phyloP scores from a whole-genome alignment of 2,888 invertebrate genomes.

The Epirrhoe tristata region DNA sequence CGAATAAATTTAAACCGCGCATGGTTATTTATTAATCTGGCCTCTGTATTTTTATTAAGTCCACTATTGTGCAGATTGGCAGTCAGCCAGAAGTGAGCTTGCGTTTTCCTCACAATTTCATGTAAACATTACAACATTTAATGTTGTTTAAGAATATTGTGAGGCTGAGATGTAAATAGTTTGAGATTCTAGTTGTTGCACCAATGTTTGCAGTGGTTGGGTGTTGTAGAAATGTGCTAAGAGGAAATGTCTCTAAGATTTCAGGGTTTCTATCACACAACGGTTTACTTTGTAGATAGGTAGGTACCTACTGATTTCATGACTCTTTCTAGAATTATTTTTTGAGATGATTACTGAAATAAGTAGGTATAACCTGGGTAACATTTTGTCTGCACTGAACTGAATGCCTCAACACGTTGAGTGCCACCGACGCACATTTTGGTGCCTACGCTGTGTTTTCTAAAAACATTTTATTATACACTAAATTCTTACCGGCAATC shows the following conservation, averaged over 20 bases:
- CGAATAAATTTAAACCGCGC: constrained; percentile 65
- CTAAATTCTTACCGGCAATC: constrained; percentile 90
- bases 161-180: constrained; percentile 37
- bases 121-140: constrained; percentile 58
- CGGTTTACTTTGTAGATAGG: no score
- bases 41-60: constrained; percentile 63
- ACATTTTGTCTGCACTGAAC: no score
- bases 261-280: background rate
- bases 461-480: background rate
- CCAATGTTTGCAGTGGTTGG: constrained; percentile 44
- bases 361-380: no score
- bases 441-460: no score
- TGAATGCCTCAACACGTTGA: no score
- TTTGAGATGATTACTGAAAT: no score
- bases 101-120: constrained; percentile 59
- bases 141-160: constrained; percentile 52
- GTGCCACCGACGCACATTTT: no score
- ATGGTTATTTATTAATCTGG: constrained; percentile 61
- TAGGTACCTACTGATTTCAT: no score
- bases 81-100: constrained; percentile 61
- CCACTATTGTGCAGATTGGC: constrained; percentile 68
- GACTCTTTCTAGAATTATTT: no score
- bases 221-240: background rate
- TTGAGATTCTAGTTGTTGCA: constrained; percentile 27
- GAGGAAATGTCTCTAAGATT: background rate